Evolutionary conservation across 2,888 invertebrate genomes (phyloP).

Genomic region (Volucella bombylans): DNA sequence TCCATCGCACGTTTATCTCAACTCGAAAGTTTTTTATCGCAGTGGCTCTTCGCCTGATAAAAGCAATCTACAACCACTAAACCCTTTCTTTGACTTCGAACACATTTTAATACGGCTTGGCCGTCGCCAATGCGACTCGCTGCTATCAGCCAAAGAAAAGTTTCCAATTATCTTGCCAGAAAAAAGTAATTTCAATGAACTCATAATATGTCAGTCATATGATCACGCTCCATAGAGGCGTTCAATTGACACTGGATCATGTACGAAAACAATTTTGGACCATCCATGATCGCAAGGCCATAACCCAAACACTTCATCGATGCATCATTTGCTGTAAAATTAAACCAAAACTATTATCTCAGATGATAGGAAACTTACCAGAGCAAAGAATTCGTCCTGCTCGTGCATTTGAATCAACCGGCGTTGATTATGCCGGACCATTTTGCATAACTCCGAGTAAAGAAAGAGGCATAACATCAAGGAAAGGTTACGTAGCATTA

Average conservation of each 20-base stretch:
- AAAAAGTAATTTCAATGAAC: background rate
- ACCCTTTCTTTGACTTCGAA: background rate
- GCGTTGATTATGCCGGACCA: conserved; percentile 3
- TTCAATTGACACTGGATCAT: background rate
- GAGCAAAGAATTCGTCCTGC: too few relatives aligned
- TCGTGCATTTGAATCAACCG: background rate
- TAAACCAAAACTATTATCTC: background rate
- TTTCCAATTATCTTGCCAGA: too few relatives aligned
- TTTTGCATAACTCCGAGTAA: background rate
- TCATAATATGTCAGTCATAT: background rate
- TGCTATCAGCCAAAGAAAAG: too few relatives aligned
- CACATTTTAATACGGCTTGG: background rate
- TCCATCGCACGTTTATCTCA: background rate
- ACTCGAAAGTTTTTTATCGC: too few relatives aligned
- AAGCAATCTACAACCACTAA: background rate
- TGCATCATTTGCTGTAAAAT: background rate
- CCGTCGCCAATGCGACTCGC: background rate
- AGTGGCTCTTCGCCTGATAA: background rate
- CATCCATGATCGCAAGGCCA: background rate
- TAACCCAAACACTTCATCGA: background rate
- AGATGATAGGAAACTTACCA: background rate
- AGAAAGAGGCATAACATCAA: conserved; percentile 5
- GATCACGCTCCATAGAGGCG: background rate
- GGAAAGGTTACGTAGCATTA: background rate
- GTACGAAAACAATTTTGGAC: background rate